These are phyloP conservation scores for Romanogobio albipinnatus DNA, from an alignment of 2,113 vertebrate species.

Conservation along the genomic window DNA sequence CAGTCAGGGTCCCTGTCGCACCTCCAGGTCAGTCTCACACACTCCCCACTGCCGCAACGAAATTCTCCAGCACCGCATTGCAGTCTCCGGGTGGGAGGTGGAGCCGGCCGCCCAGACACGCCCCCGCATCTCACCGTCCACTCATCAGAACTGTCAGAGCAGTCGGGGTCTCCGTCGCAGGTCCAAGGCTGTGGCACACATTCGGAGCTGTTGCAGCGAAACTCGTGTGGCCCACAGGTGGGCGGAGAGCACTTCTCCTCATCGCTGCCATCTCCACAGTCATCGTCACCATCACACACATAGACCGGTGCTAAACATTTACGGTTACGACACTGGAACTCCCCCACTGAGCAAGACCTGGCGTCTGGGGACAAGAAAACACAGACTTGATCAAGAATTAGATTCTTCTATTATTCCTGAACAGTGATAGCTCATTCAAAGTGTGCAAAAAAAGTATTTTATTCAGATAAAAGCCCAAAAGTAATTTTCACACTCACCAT, in stretches of 20 bases:
- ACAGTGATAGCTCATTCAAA: background rate
- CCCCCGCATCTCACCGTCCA: slow-evolving; percentile 82
- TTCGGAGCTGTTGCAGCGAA: slow-evolving; percentile 88
- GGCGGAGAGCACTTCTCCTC: slow-evolving; percentile 86
- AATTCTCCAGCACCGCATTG: slow-evolving; percentile 85
- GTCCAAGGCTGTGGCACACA: slow-evolving; percentile 94
- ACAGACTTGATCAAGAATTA: background rate
- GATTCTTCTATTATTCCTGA: too few relatives aligned
- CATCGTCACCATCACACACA: slow-evolving; percentile 88
- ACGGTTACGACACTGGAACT: slow-evolving; percentile 93
- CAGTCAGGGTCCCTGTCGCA: slow-evolving; percentile 95
- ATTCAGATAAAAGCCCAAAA: background rate
- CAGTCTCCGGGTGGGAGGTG: slow-evolving; percentile 60
- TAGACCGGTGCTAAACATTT: slow-evolving; percentile 87
- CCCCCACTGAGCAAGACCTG: slow-evolving; percentile 81
- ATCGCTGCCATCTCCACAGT: slow-evolving; percentile 91
- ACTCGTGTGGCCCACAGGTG: slow-evolving; percentile 87
- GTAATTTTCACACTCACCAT: background rate
- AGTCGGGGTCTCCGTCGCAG: slow-evolving; percentile 93
- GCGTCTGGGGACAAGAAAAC: slow-evolving; percentile 63
- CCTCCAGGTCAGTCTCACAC: slow-evolving; percentile 90
- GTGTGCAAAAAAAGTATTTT: background rate
- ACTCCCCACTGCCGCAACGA: slow-evolving; percentile 89
- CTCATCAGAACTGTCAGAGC: slow-evolving; percentile 89
- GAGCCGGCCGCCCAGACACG: slow-evolving; percentile 61